Conservation (phyloP, 53 echinoderm and acorn worm species). For the Henricia sp. region DNA sequence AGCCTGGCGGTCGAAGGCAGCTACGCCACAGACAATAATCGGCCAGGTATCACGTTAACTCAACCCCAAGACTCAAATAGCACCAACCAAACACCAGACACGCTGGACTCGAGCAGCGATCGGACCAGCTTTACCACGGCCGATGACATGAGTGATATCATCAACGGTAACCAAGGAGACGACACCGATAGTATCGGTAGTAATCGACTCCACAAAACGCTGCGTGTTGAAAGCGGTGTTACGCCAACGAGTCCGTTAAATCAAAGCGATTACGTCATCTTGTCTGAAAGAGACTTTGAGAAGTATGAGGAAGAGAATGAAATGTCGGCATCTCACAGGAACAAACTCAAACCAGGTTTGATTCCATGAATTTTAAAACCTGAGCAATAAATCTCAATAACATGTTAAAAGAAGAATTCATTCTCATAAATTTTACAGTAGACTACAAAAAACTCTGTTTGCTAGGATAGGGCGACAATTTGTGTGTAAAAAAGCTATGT, state of each 20-base stretch:
- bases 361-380: background rate
- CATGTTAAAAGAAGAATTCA: background rate
- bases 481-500: no score
- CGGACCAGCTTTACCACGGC: conserved; percentile 28
- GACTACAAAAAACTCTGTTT: no score
- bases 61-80: conserved; percentile 6
- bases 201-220: conserved; percentile 5
- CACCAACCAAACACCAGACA: conserved; percentile 8
- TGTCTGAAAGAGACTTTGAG: conserved; percentile 86
- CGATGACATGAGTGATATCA: conserved; percentile 49
- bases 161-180: conserved; percentile 49
- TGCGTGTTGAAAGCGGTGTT: conserved; percentile 27
- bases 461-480: no score
- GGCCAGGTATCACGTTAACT: conserved; percentile 42
- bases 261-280: conserved; percentile 79
- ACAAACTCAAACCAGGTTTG: conserved; percentile 94
- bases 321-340: conserved; percentile 87
- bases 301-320: conserved; percentile 66
- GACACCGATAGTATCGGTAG: conserved; percentile 45
- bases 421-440: no score
- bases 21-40: conserved; percentile 9
- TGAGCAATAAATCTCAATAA: background rate
- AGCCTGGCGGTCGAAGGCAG: conserved; percentile 42
- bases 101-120: conserved; percentile 48
- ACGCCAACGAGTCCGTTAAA: conserved; percentile 64